Percentiles rank a stretch among this genome's conserved stretches.
Conservation (phyloP, 2,113 vertebrate species). For the Tursiops truncatus region DNA sequence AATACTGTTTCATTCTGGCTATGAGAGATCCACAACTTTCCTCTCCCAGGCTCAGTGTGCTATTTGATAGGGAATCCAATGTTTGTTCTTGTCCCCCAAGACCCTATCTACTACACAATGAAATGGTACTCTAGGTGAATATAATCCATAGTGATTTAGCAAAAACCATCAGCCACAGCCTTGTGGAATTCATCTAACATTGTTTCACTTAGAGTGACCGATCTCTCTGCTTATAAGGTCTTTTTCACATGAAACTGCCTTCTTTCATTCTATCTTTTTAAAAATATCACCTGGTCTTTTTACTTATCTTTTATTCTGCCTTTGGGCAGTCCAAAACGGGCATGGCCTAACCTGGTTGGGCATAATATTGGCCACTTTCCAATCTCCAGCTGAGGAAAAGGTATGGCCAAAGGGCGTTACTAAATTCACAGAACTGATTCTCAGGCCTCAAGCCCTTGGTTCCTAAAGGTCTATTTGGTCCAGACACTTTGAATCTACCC, state of each 20-base stretch:
- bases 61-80: constrained; percentile 67
- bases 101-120: constrained; percentile 10
- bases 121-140: neutral
- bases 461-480: neutral
- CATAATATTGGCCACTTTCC: neutral
- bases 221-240: neutral
- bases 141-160: constrained; percentile 1
- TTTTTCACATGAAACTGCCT: constrained; percentile 18
- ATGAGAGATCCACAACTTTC: constrained; percentile 46
- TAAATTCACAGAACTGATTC: neutral
- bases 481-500: neutral
- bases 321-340: neutral
- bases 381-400: neutral
- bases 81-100: constrained; percentile 40
- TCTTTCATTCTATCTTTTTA: constrained; percentile 44
- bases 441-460: neutral
- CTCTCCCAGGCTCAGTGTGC: constrained; percentile 69
- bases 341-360: neutral
- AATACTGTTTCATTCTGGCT: constrained; percentile 66
- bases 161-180: neutral
- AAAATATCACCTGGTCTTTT: neutral
- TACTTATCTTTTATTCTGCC: constrained; percentile 1
- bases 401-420: neutral
- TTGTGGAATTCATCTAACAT: neutral
- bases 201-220: neutral